A percentile compares a stretch with the other conserved stretches of the same genome.
phyloP scores from a whole-genome alignment of 2,888 invertebrate genomes.

The Lasioglossum villosulum region DNA sequence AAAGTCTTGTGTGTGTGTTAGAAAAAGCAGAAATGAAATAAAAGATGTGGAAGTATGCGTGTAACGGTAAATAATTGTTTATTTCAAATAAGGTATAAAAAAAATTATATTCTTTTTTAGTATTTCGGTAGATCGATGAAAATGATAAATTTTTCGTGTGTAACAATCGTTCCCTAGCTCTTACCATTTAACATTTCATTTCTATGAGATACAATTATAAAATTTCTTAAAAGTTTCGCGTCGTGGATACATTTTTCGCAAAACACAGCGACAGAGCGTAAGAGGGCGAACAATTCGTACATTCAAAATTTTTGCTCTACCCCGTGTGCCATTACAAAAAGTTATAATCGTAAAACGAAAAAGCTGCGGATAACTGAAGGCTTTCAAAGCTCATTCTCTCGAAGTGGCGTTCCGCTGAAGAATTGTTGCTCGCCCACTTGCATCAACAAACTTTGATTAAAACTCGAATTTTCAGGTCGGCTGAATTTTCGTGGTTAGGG shows the following conservation, averaged over 20 bases:
- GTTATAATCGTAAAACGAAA: constrained; percentile 1
- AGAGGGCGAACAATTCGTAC: not conserved
- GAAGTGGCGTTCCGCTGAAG: not conserved
- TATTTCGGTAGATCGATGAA: not conserved
- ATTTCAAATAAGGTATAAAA: constrained; percentile 4
- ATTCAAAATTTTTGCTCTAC: not conserved
- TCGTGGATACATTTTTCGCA: constrained; percentile 2
- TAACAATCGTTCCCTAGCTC: not conserved
- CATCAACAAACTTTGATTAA: not conserved
- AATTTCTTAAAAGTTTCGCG: not conserved
- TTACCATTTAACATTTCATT: not conserved
- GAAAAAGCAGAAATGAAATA: constrained; percentile 1
- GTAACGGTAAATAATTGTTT: constrained; percentile 6
- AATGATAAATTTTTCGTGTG: not conserved
- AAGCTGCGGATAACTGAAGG: not conserved
- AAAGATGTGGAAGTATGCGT: not conserved
- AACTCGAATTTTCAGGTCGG: constrained; percentile 2
- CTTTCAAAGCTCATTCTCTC: not conserved
- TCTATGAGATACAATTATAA: not conserved
- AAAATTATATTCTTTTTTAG: not conserved
- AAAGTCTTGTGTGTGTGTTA: not conserved
- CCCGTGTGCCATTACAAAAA: not conserved
- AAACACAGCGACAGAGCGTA: not conserved
- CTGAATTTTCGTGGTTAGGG: not conserved
- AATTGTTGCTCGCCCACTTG: not conserved